Conservation (phyloP, 2,797 vertebrate genomes). For the Melanotaenia nigrans region DNA sequence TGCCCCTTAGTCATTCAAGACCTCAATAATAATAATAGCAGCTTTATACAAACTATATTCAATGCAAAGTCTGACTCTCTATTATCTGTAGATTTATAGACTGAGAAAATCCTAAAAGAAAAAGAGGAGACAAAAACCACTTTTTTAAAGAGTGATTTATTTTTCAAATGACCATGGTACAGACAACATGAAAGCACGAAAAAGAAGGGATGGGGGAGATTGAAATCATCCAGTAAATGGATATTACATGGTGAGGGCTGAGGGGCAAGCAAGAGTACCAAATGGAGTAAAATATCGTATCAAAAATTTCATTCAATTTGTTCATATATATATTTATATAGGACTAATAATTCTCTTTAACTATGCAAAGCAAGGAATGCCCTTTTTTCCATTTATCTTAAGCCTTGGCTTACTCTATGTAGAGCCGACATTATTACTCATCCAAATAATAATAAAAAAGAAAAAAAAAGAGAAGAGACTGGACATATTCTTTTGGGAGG, state of each 20-base stretch:
- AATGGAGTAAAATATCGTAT: constrained; percentile 85
- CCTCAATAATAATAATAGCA: no score
- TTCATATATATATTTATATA: constrained; percentile 83
- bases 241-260: constrained; percentile 31
- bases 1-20: no score
- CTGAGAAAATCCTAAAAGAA: background rate
- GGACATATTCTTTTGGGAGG: constrained; percentile 60
- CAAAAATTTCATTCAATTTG: constrained; percentile 78
- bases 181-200: constrained; percentile 74
- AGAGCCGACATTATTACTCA: constrained; percentile 59
- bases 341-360: constrained; percentile 83
- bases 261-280: constrained; percentile 84
- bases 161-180: constrained; percentile 76
- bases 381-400: constrained; percentile 67
- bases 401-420: constrained; percentile 62
- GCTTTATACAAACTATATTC: no score
- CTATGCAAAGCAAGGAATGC: constrained; percentile 84
- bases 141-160: constrained; percentile 71
- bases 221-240: constrained; percentile 54
- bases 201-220: constrained; percentile 15
- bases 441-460: constrained; percentile 41
- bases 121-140: background rate
- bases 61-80: background rate
- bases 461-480: constrained; percentile 29
- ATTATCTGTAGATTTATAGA: background rate